phyloP scores from a whole-genome alignment of 2,113 vertebrate genomes.

The Galemys pyrenaicus region DNA sequence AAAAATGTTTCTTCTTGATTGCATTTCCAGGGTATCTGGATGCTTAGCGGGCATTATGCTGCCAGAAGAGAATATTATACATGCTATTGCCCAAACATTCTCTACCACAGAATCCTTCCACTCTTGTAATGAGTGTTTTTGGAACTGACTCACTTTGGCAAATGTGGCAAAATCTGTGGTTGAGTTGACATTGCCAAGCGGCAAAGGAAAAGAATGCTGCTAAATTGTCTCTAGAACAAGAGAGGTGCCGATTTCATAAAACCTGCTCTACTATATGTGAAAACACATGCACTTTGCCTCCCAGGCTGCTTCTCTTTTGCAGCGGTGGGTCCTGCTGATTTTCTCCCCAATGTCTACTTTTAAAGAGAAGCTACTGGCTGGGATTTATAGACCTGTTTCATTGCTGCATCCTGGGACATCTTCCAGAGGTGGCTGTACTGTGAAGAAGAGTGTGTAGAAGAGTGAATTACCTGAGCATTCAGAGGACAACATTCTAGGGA shows the following conservation, averaged over 20 bases:
- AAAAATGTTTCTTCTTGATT: background rate
- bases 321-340: background rate
- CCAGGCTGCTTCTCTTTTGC: background rate
- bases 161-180: background rate
- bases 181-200: background rate
- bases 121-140: background rate
- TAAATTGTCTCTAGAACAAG: background rate
- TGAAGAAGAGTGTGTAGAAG: no score
- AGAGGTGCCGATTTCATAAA: background rate
- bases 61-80: background rate
- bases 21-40: background rate
- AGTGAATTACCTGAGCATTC: background rate
- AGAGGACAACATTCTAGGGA: background rate
- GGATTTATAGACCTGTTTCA: background rate
- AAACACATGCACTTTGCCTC: background rate
- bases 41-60: background rate
- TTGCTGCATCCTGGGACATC: background rate
- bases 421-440: background rate
- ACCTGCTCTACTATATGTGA: background rate
- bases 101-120: background rate
- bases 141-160: background rate
- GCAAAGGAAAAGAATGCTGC: background rate
- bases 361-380: background rate
- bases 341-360: background rate
- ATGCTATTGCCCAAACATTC: background rate